These are phyloP conservation scores for Athetis lepigone DNA, from an alignment of 2,888 invertebrate species.

Conservation along the genomic window DNA sequence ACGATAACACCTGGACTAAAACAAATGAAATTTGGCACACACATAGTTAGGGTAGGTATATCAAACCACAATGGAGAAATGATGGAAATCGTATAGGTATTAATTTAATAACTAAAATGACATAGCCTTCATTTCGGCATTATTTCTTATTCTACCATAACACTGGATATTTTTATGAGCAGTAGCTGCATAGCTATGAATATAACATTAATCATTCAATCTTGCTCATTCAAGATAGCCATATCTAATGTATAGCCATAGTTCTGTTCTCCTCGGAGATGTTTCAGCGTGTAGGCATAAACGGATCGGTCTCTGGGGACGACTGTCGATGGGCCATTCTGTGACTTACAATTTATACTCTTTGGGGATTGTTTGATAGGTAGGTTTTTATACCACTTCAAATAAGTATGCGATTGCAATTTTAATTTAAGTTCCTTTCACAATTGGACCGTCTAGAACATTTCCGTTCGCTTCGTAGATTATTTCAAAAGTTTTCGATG, in stretches of 20 bases:
- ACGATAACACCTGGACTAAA: too few species aligned
- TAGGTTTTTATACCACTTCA: neutral
- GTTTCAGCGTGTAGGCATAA: conserved; percentile 6
- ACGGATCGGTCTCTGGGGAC: conserved; percentile 56
- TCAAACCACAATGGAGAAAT: too few species aligned
- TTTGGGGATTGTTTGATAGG: neutral
- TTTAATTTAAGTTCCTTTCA: neutral
- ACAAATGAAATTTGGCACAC: too few species aligned
- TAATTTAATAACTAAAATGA: too few species aligned
- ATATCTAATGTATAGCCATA: conserved; percentile 18
- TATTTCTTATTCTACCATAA: too few species aligned
- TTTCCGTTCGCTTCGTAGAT: too few species aligned
- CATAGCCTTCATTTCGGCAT: too few species aligned
- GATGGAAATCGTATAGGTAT: too few species aligned
- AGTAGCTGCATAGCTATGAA: conserved; percentile 26
- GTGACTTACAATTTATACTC: neutral
- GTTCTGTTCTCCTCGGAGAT: conserved; percentile 44
- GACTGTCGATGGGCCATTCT: conserved; percentile 45
- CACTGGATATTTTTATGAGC: too few species aligned
- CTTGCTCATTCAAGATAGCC: conserved; percentile 39
- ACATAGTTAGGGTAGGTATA: too few species aligned
- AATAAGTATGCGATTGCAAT: neutral
- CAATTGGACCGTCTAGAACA: neutral
- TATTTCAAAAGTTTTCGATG: too few species aligned
- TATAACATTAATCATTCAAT: conserved; percentile 41